Conservation (phyloP, 2,797 vertebrate species). For the Holocentrus rufus region DNA sequence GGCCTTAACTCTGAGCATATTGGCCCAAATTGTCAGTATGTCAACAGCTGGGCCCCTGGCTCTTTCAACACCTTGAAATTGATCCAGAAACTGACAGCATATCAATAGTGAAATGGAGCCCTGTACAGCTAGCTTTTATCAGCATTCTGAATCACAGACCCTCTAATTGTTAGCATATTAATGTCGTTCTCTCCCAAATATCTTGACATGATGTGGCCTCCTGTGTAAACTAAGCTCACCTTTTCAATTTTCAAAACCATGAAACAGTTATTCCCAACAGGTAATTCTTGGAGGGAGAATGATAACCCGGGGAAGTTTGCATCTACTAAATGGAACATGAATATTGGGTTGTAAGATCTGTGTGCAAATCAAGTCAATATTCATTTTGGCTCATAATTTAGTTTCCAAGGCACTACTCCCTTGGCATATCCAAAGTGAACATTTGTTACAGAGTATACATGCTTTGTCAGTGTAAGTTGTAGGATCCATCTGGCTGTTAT, state of each 20-base stretch:
- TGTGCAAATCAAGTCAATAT: slow-evolving; percentile 71
- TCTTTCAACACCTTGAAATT: slow-evolving; percentile 47
- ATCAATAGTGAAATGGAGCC: slow-evolving; percentile 32
- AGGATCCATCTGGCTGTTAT: slow-evolving; percentile 68
- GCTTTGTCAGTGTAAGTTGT: slow-evolving; percentile 70
- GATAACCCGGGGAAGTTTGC: slow-evolving; percentile 11
- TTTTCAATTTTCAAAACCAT: slow-evolving; percentile 50
- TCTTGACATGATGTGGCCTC: slow-evolving; percentile 30
- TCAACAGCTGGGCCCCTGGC: slow-evolving; percentile 32
- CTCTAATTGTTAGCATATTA: slow-evolving; percentile 49
- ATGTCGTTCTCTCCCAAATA: slow-evolving; percentile 31
- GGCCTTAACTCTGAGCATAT: slow-evolving; percentile 46
- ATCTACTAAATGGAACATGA: slow-evolving; percentile 47
- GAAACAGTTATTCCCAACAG: slow-evolving; percentile 35
- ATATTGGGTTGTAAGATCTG: slow-evolving; percentile 55
- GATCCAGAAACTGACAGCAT: slow-evolving; percentile 44
- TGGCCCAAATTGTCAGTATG: slow-evolving; percentile 51
- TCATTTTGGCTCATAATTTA: slow-evolving; percentile 66
- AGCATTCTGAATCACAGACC: slow-evolving; percentile 21
- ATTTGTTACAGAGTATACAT: slow-evolving; percentile 73
- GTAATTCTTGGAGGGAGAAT: slow-evolving; percentile 21
- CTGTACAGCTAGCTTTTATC: slow-evolving; percentile 31
- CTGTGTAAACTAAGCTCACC: slow-evolving; percentile 23
- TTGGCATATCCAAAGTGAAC: slow-evolving; percentile 71
- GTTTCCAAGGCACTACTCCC: slow-evolving; percentile 60